A percentile compares a stretch with the other conserved stretches of the same genome.
These are phyloP conservation scores for Lates calcarifer DNA, from an alignment of 2,113 vertebrate species.

Conservation along the genomic window DNA sequence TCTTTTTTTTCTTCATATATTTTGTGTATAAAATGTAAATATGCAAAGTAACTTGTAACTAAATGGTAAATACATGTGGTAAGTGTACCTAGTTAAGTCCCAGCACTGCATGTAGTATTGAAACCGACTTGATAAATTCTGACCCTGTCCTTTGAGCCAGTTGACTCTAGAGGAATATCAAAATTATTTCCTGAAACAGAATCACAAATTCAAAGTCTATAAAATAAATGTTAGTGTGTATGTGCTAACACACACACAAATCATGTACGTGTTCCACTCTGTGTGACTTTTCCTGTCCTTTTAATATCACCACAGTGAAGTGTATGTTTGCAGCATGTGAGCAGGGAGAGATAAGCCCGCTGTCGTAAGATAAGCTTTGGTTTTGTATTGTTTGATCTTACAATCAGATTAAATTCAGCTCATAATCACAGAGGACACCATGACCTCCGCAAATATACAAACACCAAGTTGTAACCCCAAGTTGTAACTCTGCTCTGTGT, in stretches of 20 bases:
- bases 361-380: conserved; percentile 45
- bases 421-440: conserved; percentile 44
- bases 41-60: too few relatives aligned
- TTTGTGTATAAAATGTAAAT: too few relatives aligned
- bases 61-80: too few relatives aligned
- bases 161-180: too few relatives aligned
- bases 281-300: conserved; percentile 47
- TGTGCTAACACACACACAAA: not conserved
- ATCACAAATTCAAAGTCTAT: too few relatives aligned
- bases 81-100: too few relatives aligned
- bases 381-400: conserved; percentile 32
- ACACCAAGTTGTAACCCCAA: not conserved
- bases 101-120: too few relatives aligned
- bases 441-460: conserved; percentile 31
- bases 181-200: too few relatives aligned
- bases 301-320: not conserved
- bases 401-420: conserved; percentile 48
- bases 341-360: conserved; percentile 22
- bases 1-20: too few relatives aligned
- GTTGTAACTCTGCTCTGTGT: not conserved
- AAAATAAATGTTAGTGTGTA: not conserved
- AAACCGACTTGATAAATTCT: too few relatives aligned
- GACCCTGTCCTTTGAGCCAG: too few relatives aligned
- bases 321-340: conserved; percentile 38
- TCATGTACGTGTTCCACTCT: not conserved